These are phyloP conservation scores for Proisotoma minuta DNA, from an alignment of 2,888 invertebrate genomes.

Conservation along the genomic window DNA sequence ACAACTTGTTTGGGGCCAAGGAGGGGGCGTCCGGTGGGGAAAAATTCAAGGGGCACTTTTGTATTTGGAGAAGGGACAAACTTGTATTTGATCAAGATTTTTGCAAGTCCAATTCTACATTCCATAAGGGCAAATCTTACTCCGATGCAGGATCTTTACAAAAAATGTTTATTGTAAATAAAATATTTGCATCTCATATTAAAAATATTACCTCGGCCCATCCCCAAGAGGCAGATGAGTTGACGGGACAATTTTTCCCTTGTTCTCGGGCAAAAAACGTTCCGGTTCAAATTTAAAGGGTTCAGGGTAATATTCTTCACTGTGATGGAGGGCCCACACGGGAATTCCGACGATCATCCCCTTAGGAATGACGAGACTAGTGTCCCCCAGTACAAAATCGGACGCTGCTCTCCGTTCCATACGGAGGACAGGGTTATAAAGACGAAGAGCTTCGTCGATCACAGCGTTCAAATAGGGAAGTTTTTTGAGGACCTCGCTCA, in stretches of 20 bases:
- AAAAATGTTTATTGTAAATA: no score
- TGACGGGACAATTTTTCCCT: neutral
- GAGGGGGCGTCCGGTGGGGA: slow-evolving; percentile 13
- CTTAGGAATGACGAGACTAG: neutral
- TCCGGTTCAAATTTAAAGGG: slow-evolving; percentile 22
- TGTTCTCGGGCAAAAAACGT: slow-evolving; percentile 18
- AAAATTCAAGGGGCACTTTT: slow-evolving; percentile 10
- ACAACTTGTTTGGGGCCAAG: slow-evolving; percentile 7
- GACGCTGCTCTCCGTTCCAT: slow-evolving; percentile 10
- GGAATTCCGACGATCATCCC: slow-evolving; percentile 15
- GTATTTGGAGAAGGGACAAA: neutral
- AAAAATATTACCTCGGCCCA: slow-evolving; percentile 19
- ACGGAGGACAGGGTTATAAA: slow-evolving; percentile 10
- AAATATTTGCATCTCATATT: no score
- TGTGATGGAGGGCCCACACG: slow-evolving; percentile 7
- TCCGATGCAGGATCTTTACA: slow-evolving; percentile 23
- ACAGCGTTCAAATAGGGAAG: slow-evolving; percentile 5
- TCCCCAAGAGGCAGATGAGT: slow-evolving; percentile 19
- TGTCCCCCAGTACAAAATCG: slow-evolving; percentile 6
- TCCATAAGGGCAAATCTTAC: slow-evolving; percentile 27
- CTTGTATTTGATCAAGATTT: slow-evolving; percentile 18
- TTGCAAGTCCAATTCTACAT: slow-evolving; percentile 15
- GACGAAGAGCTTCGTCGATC: slow-evolving; percentile 9
- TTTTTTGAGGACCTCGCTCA: neutral
- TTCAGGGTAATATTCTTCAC: slow-evolving; percentile 13